A percentile compares a stretch with the other conserved stretches of the same genome.
Evolutionary conservation across 2,888 invertebrate species (phyloP).

Genomic region (Ectemnius cavifrons): DNA sequence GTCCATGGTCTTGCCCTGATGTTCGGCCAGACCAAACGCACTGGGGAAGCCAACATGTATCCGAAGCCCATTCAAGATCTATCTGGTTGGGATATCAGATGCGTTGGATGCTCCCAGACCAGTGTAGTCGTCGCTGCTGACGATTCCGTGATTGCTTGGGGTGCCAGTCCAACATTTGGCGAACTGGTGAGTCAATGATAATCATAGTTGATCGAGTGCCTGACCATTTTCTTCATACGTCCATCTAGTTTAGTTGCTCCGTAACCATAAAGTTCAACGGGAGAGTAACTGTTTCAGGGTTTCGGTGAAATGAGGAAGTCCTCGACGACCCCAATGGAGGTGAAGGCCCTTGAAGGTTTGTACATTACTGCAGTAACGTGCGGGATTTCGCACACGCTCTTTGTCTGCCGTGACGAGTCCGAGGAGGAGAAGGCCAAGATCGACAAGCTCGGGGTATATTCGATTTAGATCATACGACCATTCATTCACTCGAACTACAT

Average conservation of each 20-base stretch:
- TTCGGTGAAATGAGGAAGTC: slow-evolving; percentile 94
- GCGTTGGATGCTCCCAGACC: slow-evolving; percentile 90
- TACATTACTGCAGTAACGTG: slow-evolving; percentile 89
- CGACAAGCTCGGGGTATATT: slow-evolving; percentile 81
- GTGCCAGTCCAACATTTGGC: slow-evolving; percentile 95
- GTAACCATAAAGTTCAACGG: too few species aligned
- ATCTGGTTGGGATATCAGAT: slow-evolving; percentile 94
- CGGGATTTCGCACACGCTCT: slow-evolving; percentile 91
- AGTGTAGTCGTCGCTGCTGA: slow-evolving; percentile 94
- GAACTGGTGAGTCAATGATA: slow-evolving; percentile 84
- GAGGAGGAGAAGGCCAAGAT: slow-evolving; percentile 83
- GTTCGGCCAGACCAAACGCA: slow-evolving; percentile 95
- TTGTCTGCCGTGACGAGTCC: slow-evolving; percentile 83
- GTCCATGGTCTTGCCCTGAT: slow-evolving; percentile 79
- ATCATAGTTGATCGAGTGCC: background rate
- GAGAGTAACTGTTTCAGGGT: slow-evolving; percentile 80
- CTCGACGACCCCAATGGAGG: slow-evolving; percentile 92
- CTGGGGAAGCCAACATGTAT: slow-evolving; percentile 98
- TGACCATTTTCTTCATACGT: too few species aligned
- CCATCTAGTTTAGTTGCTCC: too few species aligned
- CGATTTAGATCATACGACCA: slow-evolving; percentile 64
- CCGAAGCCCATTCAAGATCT: slow-evolving; percentile 96
- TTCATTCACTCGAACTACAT: slow-evolving; percentile 27
- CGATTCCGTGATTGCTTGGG: slow-evolving; percentile 94
- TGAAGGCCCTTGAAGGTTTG: slow-evolving; percentile 86